Evolutionary conservation across 23 tunicate species (phyloP).

Genomic region (Styela clava): DNA sequence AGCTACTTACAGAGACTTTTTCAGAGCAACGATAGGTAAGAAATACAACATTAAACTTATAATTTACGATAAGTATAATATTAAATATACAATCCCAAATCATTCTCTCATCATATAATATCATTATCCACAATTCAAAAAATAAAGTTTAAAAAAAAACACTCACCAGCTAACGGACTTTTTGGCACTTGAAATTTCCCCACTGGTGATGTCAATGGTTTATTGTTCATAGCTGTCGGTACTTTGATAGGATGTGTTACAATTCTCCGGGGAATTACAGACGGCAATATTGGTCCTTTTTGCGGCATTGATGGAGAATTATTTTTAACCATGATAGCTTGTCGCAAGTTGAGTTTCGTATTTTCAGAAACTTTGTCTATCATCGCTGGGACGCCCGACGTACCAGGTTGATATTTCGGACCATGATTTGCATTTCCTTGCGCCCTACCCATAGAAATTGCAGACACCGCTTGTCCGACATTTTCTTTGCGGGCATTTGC

Average conservation of each 20-base stretch:
- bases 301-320: not conserved
- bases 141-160: too few species aligned
- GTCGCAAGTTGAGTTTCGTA: slow-evolving; percentile 13
- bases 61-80: too few species aligned
- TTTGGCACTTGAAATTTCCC: too few species aligned
- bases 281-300: too few species aligned
- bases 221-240: not conserved
- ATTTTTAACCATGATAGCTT: slow-evolving; percentile 28
- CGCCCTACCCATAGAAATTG: slow-evolving; percentile 19
- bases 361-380: not conserved
- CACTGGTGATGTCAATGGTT: not conserved
- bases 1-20: too few species aligned
- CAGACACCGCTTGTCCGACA: slow-evolving; percentile 27
- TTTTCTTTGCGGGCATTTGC: slow-evolving; percentile 19
- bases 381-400: not conserved
- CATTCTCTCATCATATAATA: too few species aligned
- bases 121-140: too few species aligned
- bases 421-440: not conserved
- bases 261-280: not conserved
- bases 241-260: not conserved
- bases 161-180: not conserved
- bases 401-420: not conserved
- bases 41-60: too few species aligned
- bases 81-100: too few species aligned
- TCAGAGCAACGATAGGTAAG: too few species aligned